phyloP scores from a whole-genome alignment of 1,140 invertebrate species.

The Diachasma alloeum region DNA sequence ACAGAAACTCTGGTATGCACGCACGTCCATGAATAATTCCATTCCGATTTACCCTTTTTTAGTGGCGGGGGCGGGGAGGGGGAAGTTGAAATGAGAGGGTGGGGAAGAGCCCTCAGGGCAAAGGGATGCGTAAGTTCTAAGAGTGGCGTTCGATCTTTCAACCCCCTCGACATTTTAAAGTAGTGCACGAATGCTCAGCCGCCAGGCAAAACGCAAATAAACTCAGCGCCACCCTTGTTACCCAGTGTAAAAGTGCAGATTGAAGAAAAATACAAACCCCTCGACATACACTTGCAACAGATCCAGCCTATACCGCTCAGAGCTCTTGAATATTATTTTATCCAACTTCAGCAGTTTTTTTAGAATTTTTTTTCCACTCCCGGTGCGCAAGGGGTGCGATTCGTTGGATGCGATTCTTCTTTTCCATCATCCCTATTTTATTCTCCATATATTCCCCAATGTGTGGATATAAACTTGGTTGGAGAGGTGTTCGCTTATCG shows the following conservation, averaged over 20 bases:
- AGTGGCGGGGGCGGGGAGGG: neutral
- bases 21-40: conserved; percentile 53
- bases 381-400: neutral
- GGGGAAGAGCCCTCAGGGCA: conserved; percentile 33
- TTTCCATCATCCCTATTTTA: neutral
- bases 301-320: conserved; percentile 19
- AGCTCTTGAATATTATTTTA: conserved; percentile 19
- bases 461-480: conserved; percentile 35
- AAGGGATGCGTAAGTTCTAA: conserved; percentile 32
- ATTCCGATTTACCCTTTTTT: conserved; percentile 54
- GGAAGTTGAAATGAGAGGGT: too few relatives aligned
- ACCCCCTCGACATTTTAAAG: conserved; percentile 22
- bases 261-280: conserved; percentile 55
- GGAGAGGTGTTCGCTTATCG: conserved; percentile 52
- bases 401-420: neutral
- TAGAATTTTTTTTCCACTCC: neutral
- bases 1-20: conserved; percentile 27
- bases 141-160: conserved; percentile 34
- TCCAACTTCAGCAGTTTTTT: conserved; percentile 11
- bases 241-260: conserved; percentile 41
- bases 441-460: neutral
- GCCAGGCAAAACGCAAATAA: conserved; percentile 63
- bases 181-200: conserved; percentile 52
- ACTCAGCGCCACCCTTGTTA: conserved; percentile 38
- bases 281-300: conserved; percentile 19